Evolutionary conservation across 2,888 invertebrate species (phyloP).

Genomic region (Ecliptopera silaceata): DNA sequence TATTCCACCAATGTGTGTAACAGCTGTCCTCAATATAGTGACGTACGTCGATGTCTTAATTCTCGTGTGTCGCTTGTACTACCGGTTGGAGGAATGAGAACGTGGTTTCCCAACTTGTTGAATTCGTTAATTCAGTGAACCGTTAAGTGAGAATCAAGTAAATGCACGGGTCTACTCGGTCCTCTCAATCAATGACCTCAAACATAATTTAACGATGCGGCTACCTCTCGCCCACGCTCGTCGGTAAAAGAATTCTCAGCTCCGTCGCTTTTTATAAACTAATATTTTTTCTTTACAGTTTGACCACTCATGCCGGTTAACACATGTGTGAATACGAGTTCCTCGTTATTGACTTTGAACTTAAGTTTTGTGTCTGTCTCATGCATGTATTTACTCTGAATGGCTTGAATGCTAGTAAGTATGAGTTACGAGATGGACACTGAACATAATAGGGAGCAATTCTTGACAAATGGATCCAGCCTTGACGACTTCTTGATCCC

Average conservation of each 20-base stretch:
- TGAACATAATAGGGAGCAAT: slow-evolving; percentile 56
- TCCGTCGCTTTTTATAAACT: slow-evolving; percentile 57
- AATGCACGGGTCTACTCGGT: slow-evolving; percentile 41
- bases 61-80: slow-evolving; percentile 44
- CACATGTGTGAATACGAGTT: slow-evolving; percentile 44
- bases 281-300: slow-evolving; percentile 54
- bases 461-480: slow-evolving; percentile 76
- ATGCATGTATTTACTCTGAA: slow-evolving; percentile 39
- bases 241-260: slow-evolving; percentile 46
- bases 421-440: slow-evolving; percentile 36
- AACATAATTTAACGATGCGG: slow-evolving; percentile 66
- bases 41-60: slow-evolving; percentile 50
- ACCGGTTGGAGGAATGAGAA: slow-evolving; percentile 42
- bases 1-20: slow-evolving; percentile 64
- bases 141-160: slow-evolving; percentile 50
- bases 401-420: slow-evolving; percentile 36
- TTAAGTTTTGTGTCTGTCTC: slow-evolving; percentile 34
- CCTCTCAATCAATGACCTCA: slow-evolving; percentile 76
- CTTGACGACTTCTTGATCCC: slow-evolving; percentile 78
- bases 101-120: slow-evolving; percentile 42
- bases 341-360: slow-evolving; percentile 42
- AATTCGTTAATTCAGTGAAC: slow-evolving; percentile 47
- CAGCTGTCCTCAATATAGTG: slow-evolving; percentile 56
- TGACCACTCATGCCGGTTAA: slow-evolving; percentile 42
- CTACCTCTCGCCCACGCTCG: slow-evolving; percentile 70